Conservation (phyloP, 1,140 invertebrate species). For the Calliphora vicina region DNA sequence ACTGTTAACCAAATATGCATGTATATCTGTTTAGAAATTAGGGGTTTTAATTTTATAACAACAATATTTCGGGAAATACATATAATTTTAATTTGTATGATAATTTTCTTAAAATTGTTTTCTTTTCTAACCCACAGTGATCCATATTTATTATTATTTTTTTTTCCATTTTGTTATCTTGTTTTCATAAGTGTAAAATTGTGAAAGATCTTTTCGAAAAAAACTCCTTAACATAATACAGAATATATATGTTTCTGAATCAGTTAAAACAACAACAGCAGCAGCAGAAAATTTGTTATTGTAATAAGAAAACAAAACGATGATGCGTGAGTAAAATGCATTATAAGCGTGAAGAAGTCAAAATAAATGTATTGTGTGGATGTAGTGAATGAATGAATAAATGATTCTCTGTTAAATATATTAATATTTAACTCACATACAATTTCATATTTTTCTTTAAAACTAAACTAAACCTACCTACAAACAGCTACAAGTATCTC, state of each 20-base stretch:
- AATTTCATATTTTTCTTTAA: slow-evolving; percentile 6
- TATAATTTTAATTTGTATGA: no score
- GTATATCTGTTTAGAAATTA: no score
- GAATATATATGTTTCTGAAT: not conserved
- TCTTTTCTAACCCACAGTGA: not conserved
- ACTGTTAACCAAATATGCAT: no score
- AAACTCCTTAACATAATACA: not conserved
- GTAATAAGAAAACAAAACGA: slow-evolving; percentile 15
- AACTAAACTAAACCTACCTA: not conserved
- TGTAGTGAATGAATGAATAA: not conserved
- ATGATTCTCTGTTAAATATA: not conserved
- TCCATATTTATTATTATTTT: slow-evolving; percentile 8
- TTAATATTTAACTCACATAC: slow-evolving; percentile 26
- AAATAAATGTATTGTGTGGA: not conserved
- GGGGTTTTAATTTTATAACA: no score
- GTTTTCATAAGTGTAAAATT: slow-evolving; percentile 21
- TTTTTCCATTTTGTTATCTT: not conserved
- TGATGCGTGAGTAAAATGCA: slow-evolving; percentile 36
- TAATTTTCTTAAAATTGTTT: no score
- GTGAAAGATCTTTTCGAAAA: slow-evolving; percentile 23
- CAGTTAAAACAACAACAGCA: not conserved
- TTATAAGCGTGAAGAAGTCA: slow-evolving; percentile 29
- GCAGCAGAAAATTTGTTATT: not conserved
- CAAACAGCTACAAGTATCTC: not conserved
- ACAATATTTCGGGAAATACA: no score